A percentile compares a stretch with the other conserved stretches of the same genome.
These are phyloP conservation scores for Eristalinus aeneus DNA, from an alignment of 2,888 invertebrate genomes.

Conservation along the genomic window DNA sequence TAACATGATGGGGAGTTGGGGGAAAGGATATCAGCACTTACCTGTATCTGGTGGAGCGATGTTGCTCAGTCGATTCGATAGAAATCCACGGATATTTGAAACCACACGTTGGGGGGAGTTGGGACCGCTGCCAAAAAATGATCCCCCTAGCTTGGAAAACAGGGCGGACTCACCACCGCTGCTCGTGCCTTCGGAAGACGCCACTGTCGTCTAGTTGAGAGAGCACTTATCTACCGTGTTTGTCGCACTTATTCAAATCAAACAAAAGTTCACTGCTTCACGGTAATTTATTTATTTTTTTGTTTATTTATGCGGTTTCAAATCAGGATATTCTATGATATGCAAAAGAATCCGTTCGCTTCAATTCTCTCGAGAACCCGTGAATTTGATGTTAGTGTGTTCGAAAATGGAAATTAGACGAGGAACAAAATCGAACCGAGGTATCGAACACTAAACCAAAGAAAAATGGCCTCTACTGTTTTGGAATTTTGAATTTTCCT, in stretches of 20 bases:
- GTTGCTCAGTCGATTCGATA: slow-evolving; percentile 85
- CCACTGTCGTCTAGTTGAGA: slow-evolving; percentile 77
- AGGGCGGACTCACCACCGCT: slow-evolving; percentile 83
- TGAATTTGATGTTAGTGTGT: slow-evolving; percentile 26
- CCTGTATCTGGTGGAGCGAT: slow-evolving; percentile 88
- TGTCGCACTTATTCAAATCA: slow-evolving; percentile 38
- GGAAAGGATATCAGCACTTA: slow-evolving; percentile 78
- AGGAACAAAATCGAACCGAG: slow-evolving; percentile 38
- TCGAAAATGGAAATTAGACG: slow-evolving; percentile 19
- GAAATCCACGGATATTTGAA: slow-evolving; percentile 87
- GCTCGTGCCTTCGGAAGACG: slow-evolving; percentile 80
- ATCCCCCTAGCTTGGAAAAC: slow-evolving; percentile 85
- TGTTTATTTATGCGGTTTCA: slow-evolving; percentile 38
- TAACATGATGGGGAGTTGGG: neutral
- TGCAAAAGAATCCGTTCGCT: neutral
- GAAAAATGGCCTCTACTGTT: slow-evolving; percentile 63
- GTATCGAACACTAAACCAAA: slow-evolving; percentile 57
- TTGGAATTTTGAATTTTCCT: slow-evolving; percentile 42
- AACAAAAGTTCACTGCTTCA: slow-evolving; percentile 49
- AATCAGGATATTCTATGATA: slow-evolving; percentile 35
- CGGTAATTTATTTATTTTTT: slow-evolving; percentile 3
- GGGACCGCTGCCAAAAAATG: slow-evolving; percentile 85
- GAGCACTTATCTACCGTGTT: slow-evolving; percentile 37
- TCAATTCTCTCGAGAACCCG: slow-evolving; percentile 68
- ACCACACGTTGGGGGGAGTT: slow-evolving; percentile 87